phyloP scores from a whole-genome alignment of 2,888 invertebrate genomes.

The Protodeltote pygarga region DNA sequence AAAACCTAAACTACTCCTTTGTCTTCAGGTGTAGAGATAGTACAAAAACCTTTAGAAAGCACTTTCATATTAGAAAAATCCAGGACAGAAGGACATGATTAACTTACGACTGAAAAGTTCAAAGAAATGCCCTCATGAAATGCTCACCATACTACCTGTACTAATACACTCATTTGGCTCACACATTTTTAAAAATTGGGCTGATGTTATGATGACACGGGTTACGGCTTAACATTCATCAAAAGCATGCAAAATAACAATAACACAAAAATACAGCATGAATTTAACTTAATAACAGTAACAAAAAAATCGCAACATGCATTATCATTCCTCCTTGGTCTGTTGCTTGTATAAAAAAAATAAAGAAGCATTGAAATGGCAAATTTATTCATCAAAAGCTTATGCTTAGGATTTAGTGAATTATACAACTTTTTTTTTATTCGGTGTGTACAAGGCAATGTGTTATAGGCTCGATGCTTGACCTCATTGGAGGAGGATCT shows the following conservation, averaged over 20 bases:
- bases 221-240: conserved; percentile 2
- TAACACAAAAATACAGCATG: conserved; percentile 15
- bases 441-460: conserved; percentile 12
- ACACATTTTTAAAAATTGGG: background rate
- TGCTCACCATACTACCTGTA: background rate
- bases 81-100: too few species aligned
- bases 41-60: too few species aligned
- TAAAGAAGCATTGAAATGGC: conserved; percentile 9
- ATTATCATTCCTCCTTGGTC: conserved; percentile 76
- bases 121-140: too few species aligned
- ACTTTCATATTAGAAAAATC: too few species aligned
- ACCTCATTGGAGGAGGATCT: conserved; percentile 89
- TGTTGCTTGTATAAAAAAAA: conserved; percentile 69
- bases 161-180: too few species aligned
- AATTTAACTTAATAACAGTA: conserved; percentile 13
- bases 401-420: conserved; percentile 26
- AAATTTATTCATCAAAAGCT: conserved; percentile 37
- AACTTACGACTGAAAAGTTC: too few species aligned
- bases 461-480: conserved; percentile 87
- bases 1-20: too few species aligned
- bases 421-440: background rate
- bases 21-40: too few species aligned
- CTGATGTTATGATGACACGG: background rate
- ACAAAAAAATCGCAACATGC: conserved; percentile 77
- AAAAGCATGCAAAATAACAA: conserved; percentile 7